phyloP scores from a whole-genome alignment of 2,888 invertebrate species.

The Pelosia muscerda region DNA sequence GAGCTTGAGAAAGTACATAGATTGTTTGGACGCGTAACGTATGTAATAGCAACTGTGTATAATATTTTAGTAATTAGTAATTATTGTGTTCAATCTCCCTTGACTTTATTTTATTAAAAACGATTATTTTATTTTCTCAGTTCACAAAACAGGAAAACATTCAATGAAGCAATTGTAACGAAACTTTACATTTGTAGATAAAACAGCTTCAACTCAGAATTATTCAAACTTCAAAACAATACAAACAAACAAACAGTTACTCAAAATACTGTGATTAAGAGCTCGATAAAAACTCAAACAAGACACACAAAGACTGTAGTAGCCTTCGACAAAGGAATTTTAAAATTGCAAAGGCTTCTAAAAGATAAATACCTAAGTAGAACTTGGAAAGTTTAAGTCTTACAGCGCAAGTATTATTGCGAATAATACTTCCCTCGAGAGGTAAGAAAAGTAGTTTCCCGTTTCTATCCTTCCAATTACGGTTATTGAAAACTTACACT shows the following conservation, averaged over 20 bases:
- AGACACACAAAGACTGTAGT: slow-evolving; percentile 3
- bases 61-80: no score
- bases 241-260: background rate
- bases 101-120: no score
- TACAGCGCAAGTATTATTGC: slow-evolving; percentile 6
- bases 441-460: slow-evolving; percentile 10
- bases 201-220: slow-evolving; percentile 1
- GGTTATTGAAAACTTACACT: slow-evolving; percentile 1
- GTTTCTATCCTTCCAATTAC: background rate
- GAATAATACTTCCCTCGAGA: slow-evolving; percentile 12
- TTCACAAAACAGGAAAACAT: background rate
- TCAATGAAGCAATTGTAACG: no score
- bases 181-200: background rate
- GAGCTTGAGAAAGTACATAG: no score
- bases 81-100: no score
- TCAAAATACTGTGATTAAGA: slow-evolving; percentile 13
- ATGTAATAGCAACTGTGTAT: no score
- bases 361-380: slow-evolving; percentile 38
- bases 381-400: slow-evolving; percentile 32
- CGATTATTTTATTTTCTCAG: background rate
- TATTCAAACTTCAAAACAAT: slow-evolving; percentile 5
- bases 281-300: slow-evolving; percentile 21
- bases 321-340: slow-evolving; percentile 23
- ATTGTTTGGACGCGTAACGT: no score
- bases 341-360: slow-evolving; percentile 31